Percentiles rank a stretch among this genome's conserved stretches.
Conservation (phyloP, 1,140 invertebrate genomes). For the Triops longicaudatus region DNA sequence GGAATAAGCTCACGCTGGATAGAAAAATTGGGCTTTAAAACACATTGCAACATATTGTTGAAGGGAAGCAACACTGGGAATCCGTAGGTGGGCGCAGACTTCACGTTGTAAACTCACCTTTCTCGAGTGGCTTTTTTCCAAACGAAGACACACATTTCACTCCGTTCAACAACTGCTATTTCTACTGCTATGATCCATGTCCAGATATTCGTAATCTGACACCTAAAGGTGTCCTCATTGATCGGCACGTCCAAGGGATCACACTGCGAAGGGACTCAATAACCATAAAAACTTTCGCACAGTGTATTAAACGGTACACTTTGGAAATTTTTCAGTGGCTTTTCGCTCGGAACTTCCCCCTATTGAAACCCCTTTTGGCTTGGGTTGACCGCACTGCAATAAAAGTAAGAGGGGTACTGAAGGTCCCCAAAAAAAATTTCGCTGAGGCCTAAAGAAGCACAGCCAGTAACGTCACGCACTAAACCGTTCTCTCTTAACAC, state of each 20-base stretch:
- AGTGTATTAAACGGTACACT: neutral
- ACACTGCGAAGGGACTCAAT: neutral
- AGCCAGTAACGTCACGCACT: slow-evolving; percentile 14
- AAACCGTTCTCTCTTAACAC: slow-evolving; percentile 9
- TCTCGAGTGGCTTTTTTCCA: neutral
- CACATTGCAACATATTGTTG: too few species aligned
- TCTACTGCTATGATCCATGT: neutral
- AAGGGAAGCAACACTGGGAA: neutral
- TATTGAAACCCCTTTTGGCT: neutral
- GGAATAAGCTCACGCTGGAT: too few species aligned
- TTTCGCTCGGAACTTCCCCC: neutral
- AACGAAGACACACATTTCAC: neutral
- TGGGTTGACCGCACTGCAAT: neutral
- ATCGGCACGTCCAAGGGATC: neutral
- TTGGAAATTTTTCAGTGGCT: neutral
- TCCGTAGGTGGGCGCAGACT: neutral
- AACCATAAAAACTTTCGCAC: slow-evolving; percentile 9
- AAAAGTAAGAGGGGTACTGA: neutral
- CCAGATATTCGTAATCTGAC: neutral
- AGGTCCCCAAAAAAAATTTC: neutral
- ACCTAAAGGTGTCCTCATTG: slow-evolving; percentile 6
- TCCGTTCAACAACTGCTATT: neutral
- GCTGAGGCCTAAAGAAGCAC: slow-evolving; percentile 6
- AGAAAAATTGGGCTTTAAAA: too few species aligned
- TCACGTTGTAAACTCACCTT: neutral